These are phyloP conservation scores for Fistularia commersonii DNA, from an alignment of 2,797 vertebrate genomes.

Conservation along the genomic window DNA sequence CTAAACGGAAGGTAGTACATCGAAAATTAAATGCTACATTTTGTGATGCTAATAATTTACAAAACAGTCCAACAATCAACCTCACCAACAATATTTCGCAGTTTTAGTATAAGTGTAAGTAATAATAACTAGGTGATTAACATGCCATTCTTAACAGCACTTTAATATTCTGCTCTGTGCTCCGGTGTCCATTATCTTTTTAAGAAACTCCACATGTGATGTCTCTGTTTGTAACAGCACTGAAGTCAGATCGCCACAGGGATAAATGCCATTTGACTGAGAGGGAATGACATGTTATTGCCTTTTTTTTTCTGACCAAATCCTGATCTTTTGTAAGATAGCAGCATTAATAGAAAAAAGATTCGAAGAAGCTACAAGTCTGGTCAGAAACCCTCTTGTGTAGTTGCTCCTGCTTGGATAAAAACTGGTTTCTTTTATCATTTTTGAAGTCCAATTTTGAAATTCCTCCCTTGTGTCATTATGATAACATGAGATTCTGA, in stretches of 20 bases:
- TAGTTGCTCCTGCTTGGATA: not conserved
- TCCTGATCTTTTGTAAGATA: not conserved
- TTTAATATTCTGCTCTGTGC: conserved; percentile 4
- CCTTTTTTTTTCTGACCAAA: not conserved
- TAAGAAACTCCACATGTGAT: not conserved
- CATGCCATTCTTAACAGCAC: not conserved
- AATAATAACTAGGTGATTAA: not conserved
- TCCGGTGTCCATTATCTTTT: conserved; percentile 13
- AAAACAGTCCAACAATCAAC: not conserved
- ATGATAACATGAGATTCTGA: conserved; percentile 54
- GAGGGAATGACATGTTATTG: too few species aligned
- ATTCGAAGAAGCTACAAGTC: not conserved
- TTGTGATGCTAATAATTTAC: not conserved
- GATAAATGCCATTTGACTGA: not conserved
- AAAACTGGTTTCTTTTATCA: conserved; percentile 16
- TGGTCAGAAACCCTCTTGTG: not conserved
- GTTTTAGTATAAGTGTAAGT: too few species aligned
- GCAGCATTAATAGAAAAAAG: not conserved
- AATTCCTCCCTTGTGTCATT: conserved; percentile 41
- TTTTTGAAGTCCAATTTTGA: conserved; percentile 28
- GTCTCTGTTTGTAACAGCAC: conserved; percentile 1
- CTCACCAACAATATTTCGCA: too few species aligned
- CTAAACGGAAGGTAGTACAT: too few species aligned
- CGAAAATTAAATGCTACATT: not conserved
- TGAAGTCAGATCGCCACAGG: conserved; percentile 1